Evolutionary conservation across 2,113 vertebrate genomes (phyloP).

Genomic region (Ellobius talpinus): DNA sequence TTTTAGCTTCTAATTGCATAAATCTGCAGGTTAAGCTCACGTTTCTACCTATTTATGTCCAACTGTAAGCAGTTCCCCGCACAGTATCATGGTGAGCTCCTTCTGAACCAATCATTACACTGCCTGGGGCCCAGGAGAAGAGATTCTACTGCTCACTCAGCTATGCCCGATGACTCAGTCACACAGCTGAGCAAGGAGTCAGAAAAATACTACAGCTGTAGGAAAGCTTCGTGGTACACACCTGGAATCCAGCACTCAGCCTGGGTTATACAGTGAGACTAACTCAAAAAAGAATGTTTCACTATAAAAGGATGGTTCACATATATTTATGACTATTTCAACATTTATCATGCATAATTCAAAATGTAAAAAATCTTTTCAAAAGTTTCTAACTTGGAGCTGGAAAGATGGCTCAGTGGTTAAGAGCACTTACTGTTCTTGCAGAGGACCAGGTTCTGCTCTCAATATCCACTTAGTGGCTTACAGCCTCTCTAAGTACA

Average conservation of each 20-base stretch:
- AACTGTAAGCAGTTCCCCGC: not conserved
- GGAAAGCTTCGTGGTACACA: not conserved
- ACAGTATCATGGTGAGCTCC: not conserved
- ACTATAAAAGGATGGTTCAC: not conserved
- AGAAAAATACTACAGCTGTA: no score
- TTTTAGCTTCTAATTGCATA: not conserved
- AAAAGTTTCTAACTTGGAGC: not conserved
- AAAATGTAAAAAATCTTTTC: not conserved
- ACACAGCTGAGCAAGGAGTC: not conserved
- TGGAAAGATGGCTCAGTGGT: not conserved
- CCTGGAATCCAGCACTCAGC: not conserved
- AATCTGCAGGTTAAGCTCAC: not conserved
- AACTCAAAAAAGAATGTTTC: not conserved
- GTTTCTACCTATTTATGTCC: no score
- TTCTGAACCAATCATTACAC: not conserved
- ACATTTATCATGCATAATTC: not conserved
- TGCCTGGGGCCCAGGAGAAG: not conserved
- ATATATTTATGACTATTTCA: not conserved
- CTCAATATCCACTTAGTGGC: not conserved
- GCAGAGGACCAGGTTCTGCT: not conserved
- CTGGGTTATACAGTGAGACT: not conserved
- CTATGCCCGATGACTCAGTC: not conserved
- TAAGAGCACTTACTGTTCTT: not conserved
- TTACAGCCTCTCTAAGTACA: not conserved
- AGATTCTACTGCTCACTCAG: not conserved